A percentile compares a stretch with the other conserved stretches of the same genome.
Evolutionary conservation across 2,888 invertebrate genomes (phyloP).

Genomic region (Lathronympha strigana): DNA sequence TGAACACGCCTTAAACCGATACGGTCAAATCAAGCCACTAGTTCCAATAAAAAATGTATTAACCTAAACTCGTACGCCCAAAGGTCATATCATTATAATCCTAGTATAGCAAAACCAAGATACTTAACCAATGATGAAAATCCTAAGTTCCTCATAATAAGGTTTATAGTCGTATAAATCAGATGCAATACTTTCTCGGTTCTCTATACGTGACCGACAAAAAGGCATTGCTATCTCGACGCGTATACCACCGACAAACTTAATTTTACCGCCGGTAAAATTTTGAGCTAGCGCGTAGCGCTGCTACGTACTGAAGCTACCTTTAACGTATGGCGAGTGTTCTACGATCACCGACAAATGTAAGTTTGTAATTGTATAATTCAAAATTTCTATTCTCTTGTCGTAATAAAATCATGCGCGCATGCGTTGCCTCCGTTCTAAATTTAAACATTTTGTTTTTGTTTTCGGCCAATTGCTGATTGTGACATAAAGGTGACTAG

Average conservation of each 20-base stretch:
- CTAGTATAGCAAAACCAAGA: slow-evolving; percentile 47
- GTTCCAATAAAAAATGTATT: slow-evolving; percentile 73
- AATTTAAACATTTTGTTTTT: slow-evolving; percentile 55
- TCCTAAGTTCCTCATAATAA: not conserved
- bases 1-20: slow-evolving; percentile 49
- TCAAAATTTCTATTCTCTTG: slow-evolving; percentile 79
- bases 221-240: slow-evolving; percentile 65
- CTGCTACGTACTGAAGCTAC: not conserved
- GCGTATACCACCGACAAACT: slow-evolving; percentile 39
- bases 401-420: slow-evolving; percentile 77
- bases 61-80: slow-evolving; percentile 71
- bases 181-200: slow-evolving; percentile 43
- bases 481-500: not conserved
- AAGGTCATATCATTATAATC: slow-evolving; percentile 80
- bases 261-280: slow-evolving; percentile 22
- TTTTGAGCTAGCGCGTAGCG: slow-evolving; percentile 13
- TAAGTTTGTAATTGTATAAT: slow-evolving; percentile 53
- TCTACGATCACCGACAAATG: not conserved
- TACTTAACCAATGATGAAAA: not conserved
- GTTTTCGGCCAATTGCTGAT: slow-evolving; percentile 34
- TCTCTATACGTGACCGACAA: slow-evolving; percentile 70
- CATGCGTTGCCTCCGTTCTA: slow-evolving; percentile 61
- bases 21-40: slow-evolving; percentile 67
- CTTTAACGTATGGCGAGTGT: not conserved
- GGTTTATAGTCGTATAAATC: not conserved